These are phyloP conservation scores for Orthonychiurus folsomi DNA, from an alignment of 2,888 invertebrate genomes.

Conservation along the genomic window DNA sequence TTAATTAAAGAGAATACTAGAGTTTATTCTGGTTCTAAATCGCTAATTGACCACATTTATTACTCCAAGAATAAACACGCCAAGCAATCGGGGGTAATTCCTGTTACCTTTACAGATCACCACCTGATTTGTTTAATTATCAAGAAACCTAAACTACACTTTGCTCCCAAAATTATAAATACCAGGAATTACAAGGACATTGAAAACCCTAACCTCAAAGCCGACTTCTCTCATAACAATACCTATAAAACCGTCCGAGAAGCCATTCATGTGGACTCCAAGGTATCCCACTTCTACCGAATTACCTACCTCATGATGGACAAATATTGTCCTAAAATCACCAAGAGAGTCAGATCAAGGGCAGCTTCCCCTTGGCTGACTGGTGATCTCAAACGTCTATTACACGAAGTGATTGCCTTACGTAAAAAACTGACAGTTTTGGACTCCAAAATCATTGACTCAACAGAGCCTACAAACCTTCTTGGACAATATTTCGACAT, in stretches of 20 bases:
- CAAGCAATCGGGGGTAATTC: not conserved
- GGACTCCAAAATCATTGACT: not conserved
- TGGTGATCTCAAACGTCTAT: not conserved
- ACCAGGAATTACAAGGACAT: not conserved
- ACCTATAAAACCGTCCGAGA: too few species aligned
- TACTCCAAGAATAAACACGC: not conserved
- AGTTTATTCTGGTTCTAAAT: not conserved
- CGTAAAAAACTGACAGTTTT: not conserved
- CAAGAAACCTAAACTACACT: not conserved
- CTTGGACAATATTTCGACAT: not conserved
- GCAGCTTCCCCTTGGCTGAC: not conserved
- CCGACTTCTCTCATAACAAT: too few species aligned
- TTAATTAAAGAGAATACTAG: not conserved
- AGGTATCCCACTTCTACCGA: too few species aligned
- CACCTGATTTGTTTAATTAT: not conserved
- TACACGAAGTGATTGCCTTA: not conserved
- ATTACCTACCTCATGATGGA: too few species aligned
- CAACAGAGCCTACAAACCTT: not conserved
- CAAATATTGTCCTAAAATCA: not conserved
- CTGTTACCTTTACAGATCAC: not conserved
- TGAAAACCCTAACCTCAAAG: not conserved
- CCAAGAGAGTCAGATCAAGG: not conserved
- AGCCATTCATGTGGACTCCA: too few species aligned
- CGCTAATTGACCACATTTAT: not conserved
- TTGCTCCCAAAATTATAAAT: not conserved